Base-by-base conservation (phyloP, 1,140 invertebrate species). In the Leptinotarsa texana region DNA sequence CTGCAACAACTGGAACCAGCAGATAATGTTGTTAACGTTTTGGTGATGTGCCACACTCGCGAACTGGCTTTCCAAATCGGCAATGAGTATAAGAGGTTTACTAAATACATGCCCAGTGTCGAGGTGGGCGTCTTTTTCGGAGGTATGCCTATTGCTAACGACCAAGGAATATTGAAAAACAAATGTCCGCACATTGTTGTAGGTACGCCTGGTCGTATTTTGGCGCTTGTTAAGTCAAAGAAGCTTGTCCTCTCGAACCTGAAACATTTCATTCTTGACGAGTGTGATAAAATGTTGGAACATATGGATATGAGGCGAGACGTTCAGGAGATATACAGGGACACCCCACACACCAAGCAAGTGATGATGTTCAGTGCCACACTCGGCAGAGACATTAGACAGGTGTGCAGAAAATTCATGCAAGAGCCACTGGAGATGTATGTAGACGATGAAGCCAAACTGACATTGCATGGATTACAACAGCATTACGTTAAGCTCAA, bases 321-420 rank as follows among this genome's bases (percentile, higher is more conserved):
- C 87, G 98, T 99, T 27, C 98, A 99, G 91, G 98, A 99, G 89
- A 99, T 99, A 84, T 99, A 99, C 89, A 92, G 97, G 81, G 96
- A 94, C 87, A 99, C 98, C 33, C 98, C 98, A 63, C 96, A 99
- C 84, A 95, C 97, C 84, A 99, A 99, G 87, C 98, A 99, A 94
- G 98, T 99, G 18, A 99, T 99, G 98, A 99, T 99, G 98, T 99
- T 99, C 90, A 98, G 96, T 85, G 98, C 98, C 75, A 99, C 98
- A 49, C 89, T 99, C 80, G 97, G 96, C 88, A 99, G 99, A 91
- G 98, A 99, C 80, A 98, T 99, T 85, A 92, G 98, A 78, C 97
- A 98, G 75, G 96, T 99, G 85, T 99, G 98, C 94, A 98, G 99
- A 92, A 99, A 99, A 88, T 99, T 99, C 87, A 99, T 99, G 98